phyloP scores from a whole-genome alignment of 2,888 invertebrate species.

The Myopa testacea region DNA sequence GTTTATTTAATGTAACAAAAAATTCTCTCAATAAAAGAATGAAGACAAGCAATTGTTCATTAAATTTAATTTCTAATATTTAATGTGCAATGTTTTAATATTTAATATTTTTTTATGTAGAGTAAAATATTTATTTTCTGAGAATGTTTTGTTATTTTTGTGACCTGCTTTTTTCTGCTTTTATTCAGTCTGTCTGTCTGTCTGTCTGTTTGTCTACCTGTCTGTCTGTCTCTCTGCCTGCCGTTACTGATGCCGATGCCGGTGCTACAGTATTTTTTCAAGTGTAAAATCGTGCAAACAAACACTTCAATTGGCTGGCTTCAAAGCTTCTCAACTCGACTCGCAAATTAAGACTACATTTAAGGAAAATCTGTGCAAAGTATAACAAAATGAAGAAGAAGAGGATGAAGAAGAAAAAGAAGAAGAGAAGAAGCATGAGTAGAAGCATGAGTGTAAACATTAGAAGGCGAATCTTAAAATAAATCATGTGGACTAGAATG shows the following conservation, averaged over 20 bases:
- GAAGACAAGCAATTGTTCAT: too few relatives aligned
- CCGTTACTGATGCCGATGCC: neutral
- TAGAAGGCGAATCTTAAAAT: neutral
- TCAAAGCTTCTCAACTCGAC: slow-evolving; percentile 38
- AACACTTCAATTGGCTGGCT: slow-evolving; percentile 61
- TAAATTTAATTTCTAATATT: too few relatives aligned
- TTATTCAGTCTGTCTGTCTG: neutral
- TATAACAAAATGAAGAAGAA: too few relatives aligned
- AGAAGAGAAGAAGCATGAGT: neutral
- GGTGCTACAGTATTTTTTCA: slow-evolving; percentile 60
- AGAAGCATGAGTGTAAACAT: too few relatives aligned
- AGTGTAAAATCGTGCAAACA: slow-evolving; percentile 63
- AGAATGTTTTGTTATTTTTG: too few relatives aligned
- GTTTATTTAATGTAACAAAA: too few relatives aligned
- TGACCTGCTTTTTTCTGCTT: too few relatives aligned
- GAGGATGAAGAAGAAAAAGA: neutral
- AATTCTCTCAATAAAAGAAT: too few relatives aligned
- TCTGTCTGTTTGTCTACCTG: neutral
- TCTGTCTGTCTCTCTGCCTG: neutral
- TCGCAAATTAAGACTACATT: neutral
- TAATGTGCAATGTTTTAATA: too few relatives aligned
- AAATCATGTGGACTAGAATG: too few relatives aligned
- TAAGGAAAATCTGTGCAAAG: neutral
- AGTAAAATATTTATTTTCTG: too few relatives aligned
- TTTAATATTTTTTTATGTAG: too few relatives aligned